Evolutionary conservation across 2,797 vertebrate species (phyloP).

Genomic region (Bufotes viridis): DNA sequence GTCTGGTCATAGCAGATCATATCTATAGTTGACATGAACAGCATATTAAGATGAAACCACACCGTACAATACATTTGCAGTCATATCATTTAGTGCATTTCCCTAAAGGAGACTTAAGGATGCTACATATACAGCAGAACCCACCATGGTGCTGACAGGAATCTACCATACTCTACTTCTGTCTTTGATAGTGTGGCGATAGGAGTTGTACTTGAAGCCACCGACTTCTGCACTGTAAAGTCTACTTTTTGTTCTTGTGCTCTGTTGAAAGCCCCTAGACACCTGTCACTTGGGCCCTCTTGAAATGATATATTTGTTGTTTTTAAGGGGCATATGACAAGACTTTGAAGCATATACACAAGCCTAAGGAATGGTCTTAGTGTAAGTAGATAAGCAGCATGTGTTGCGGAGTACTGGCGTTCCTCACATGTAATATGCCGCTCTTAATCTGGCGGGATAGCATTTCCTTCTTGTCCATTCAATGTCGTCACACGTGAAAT

Average conservation of each 20-base stretch:
- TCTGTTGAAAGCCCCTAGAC: conserved; percentile 69
- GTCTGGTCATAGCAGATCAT: too few species aligned
- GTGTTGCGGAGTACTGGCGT: conserved; percentile 68
- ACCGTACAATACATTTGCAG: too few species aligned
- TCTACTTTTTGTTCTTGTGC: conserved; percentile 64
- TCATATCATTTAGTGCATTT: too few species aligned
- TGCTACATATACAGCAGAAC: neutral
- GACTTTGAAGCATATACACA: conserved; percentile 74
- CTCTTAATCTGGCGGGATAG: conserved; percentile 76
- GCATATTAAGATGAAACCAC: too few species aligned
- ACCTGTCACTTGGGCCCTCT: conserved; percentile 78
- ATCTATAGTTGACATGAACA: too few species aligned
- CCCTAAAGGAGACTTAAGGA: too few species aligned
- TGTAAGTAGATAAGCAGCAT: conserved; percentile 73
- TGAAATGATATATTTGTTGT: conserved; percentile 73
- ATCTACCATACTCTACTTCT: too few species aligned
- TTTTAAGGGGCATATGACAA: conserved; percentile 70
- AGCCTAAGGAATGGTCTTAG: conserved; percentile 69
- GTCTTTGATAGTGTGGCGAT: conserved; percentile 20
- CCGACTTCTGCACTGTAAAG: conserved; percentile 43
- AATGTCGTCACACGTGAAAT: conserved; percentile 74
- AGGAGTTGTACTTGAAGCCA: conserved; percentile 27
- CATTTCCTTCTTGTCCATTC: conserved; percentile 74
- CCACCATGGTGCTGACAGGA: conserved; percentile 1
- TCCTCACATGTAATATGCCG: conserved; percentile 69